These are phyloP conservation scores for Dicycla oo DNA, from an alignment of 2,888 invertebrate species.

Conservation along the genomic window DNA sequence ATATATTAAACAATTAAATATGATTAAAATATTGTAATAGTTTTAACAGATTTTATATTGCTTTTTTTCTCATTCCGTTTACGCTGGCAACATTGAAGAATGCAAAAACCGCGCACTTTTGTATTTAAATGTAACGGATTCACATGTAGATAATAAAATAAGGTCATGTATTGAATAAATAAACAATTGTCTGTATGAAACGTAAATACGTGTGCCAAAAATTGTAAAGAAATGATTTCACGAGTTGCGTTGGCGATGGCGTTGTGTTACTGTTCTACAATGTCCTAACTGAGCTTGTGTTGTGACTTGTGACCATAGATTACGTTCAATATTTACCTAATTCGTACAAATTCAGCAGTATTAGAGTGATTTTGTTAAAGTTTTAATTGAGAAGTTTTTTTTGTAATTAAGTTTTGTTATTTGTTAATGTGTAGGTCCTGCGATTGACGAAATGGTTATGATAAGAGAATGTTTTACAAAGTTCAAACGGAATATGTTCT, in stretches of 20 bases:
- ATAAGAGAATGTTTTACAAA: constrained; percentile 67
- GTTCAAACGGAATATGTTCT: constrained; percentile 67
- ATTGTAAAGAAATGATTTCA: constrained; percentile 60
- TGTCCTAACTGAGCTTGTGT: constrained; percentile 68
- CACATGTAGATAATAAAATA: constrained; percentile 67
- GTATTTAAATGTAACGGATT: constrained; percentile 66
- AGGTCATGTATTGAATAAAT: constrained; percentile 73
- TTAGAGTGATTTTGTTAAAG: constrained; percentile 91
- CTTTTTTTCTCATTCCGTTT: constrained; percentile 76
- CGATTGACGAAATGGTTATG: constrained; percentile 75
- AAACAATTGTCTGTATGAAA: constrained; percentile 71
- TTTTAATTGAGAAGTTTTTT: constrained; percentile 86
- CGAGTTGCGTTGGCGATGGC: constrained; percentile 34
- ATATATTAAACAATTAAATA: constrained; percentile 88
- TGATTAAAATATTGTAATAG: constrained; percentile 87
- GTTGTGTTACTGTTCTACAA: constrained; percentile 50
- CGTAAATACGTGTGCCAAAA: constrained; percentile 86
- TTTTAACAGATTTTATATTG: constrained; percentile 85
- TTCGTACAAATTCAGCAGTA: constrained; percentile 90
- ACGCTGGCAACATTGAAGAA: constrained; percentile 68
- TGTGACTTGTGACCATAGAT: constrained; percentile 81
- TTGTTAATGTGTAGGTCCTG: constrained; percentile 82
- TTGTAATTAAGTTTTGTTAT: constrained; percentile 89
- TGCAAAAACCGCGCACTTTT: constrained; percentile 64
- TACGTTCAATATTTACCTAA: constrained; percentile 86